These are phyloP conservation scores for Platygyra sinensis DNA, from an alignment of 64 coral and sea anemone species.

Conservation along the genomic window DNA sequence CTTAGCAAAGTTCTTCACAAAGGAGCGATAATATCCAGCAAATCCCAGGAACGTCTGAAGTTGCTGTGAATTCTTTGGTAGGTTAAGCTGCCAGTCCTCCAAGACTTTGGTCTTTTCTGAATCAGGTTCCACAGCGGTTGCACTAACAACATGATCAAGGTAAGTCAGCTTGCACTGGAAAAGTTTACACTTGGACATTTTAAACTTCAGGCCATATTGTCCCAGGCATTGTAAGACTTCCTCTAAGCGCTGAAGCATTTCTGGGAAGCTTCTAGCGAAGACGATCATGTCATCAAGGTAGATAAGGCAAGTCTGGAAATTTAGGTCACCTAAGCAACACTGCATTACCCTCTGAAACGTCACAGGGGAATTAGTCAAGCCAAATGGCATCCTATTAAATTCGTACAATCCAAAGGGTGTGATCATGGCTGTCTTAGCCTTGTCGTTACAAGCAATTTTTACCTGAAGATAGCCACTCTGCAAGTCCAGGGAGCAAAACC, in stretches of 20 bases:
- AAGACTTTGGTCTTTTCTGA: no score
- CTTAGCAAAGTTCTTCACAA: conserved; percentile 20
- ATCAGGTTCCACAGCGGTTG: conserved; percentile 42
- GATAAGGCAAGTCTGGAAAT: conserved; percentile 11
- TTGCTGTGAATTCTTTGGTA: background rate
- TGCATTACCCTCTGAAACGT: conserved; percentile 49
- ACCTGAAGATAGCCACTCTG: no score
- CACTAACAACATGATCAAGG: conserved; percentile 48
- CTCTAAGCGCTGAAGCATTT: conserved; percentile 26
- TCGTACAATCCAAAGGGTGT: conserved; percentile 45
- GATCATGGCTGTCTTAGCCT: no score
- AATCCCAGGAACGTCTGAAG: conserved; percentile 30
- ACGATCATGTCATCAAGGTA: conserved; percentile 55
- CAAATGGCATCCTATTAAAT: conserved; percentile 50
- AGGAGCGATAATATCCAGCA: conserved; percentile 26
- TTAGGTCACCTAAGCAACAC: conserved; percentile 27
- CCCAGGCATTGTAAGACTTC: conserved; percentile 26
- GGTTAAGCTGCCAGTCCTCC: no score
- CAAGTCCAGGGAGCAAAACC: no score
- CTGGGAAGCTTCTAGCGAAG: conserved; percentile 28
- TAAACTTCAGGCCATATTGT: conserved; percentile 40
- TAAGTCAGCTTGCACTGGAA: conserved; percentile 36
- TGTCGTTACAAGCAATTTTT: no score
- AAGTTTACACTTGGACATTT: conserved; percentile 35
- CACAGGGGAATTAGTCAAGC: conserved; percentile 14